These are phyloP conservation scores for Odontothrips loti DNA, from an alignment of 2,888 invertebrate species.

Conservation along the genomic window DNA sequence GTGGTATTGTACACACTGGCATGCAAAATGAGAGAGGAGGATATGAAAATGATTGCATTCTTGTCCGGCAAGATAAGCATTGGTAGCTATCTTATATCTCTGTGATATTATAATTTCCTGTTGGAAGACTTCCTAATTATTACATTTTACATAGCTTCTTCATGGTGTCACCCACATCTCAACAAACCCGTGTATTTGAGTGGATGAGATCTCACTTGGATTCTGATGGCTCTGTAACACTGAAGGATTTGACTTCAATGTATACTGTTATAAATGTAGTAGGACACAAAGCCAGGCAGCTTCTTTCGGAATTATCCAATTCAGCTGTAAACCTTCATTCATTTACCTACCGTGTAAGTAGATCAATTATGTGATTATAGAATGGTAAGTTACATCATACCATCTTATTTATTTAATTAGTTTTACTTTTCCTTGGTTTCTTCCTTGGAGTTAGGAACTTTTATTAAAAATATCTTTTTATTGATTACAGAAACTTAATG, in stretches of 20 bases:
- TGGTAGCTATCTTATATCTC: constrained; percentile 44
- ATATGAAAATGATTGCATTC: constrained; percentile 68
- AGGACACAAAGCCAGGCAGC: constrained; percentile 62
- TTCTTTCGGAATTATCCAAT: constrained; percentile 61
- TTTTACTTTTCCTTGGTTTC: background rate
- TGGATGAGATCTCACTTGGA: constrained; percentile 66
- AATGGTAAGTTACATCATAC: background rate
- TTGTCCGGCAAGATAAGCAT: constrained; percentile 59
- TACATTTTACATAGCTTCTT: constrained; percentile 53
- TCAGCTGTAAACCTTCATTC: constrained; percentile 55
- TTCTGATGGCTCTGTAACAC: constrained; percentile 55
- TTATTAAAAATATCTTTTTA: background rate
- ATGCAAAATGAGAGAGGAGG: constrained; percentile 68
- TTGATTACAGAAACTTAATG: constrained; percentile 54
- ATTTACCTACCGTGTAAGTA: constrained; percentile 59
- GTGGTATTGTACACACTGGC: constrained; percentile 62
- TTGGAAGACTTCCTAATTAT: background rate
- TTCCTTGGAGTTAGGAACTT: background rate
- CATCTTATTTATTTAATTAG: no score
- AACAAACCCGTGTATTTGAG: constrained; percentile 66
- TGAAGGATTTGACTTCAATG: constrained; percentile 67
- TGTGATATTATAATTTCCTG: background rate
- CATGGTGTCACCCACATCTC: constrained; percentile 74
- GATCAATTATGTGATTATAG: background rate
- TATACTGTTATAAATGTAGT: constrained; percentile 68